These are phyloP conservation scores for Otis tarda DNA, from an alignment of 2,113 vertebrate species.

Conservation along the genomic window DNA sequence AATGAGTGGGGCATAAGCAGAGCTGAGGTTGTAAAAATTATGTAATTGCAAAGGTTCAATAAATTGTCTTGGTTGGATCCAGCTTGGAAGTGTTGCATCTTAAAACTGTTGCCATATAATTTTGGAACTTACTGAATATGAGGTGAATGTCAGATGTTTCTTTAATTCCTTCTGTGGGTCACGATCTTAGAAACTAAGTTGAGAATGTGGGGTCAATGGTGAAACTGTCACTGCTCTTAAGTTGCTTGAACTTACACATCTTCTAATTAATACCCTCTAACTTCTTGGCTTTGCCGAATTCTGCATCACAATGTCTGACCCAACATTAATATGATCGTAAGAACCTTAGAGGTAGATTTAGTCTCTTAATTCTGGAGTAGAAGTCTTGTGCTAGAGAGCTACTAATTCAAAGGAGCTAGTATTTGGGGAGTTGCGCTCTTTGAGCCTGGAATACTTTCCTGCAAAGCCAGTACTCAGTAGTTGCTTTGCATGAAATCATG, in stretches of 20 bases:
- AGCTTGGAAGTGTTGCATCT: not conserved
- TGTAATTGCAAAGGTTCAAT: not conserved
- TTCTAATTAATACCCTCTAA: not conserved
- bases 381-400: not conserved
- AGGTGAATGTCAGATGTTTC: not conserved
- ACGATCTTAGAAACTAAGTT: not conserved
- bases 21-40: not conserved
- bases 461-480: not conserved
- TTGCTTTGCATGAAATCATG: not conserved
- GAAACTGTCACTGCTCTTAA: not conserved
- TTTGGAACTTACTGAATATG: not conserved
- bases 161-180: not conserved
- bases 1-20: not conserved
- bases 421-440: not conserved
- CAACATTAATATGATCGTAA: not conserved
- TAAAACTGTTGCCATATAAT: not conserved
- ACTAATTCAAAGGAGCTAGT: fast-evolving
- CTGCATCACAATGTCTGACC: not conserved
- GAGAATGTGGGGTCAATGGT: not conserved
- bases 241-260: not conserved
- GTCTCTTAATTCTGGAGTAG: not conserved
- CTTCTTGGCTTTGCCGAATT: not conserved
- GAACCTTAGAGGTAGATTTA: not conserved
- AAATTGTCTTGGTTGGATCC: not conserved
- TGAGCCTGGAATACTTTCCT: not conserved